These are phyloP conservation scores for Idaea biselata DNA, from an alignment of 2,888 invertebrate genomes.

Conservation along the genomic window DNA sequence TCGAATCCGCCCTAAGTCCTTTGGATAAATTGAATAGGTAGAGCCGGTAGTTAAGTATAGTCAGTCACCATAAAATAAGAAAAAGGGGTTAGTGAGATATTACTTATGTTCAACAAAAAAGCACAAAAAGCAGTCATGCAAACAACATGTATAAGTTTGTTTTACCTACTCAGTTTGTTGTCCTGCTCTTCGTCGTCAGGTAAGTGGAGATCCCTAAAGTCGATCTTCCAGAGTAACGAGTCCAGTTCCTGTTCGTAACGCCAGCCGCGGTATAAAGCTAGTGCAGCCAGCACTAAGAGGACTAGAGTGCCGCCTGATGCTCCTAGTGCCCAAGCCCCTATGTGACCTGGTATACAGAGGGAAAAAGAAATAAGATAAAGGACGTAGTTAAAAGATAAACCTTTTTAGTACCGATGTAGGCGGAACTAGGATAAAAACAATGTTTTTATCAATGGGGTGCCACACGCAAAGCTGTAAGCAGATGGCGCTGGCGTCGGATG, in stretches of 20 bases:
- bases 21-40: not conserved
- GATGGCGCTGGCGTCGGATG: no score
- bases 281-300: conserved; percentile 85
- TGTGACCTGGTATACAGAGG: conserved; percentile 81
- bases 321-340: conserved; percentile 90
- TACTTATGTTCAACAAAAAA: not conserved
- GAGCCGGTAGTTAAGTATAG: not conserved
- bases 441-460: no score
- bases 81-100: not conserved
- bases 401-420: no score
- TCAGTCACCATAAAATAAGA: not conserved
- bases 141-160: conserved; percentile 68
- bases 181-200: conserved; percentile 70
- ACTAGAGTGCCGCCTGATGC: conserved; percentile 88
- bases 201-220: conserved; percentile 92
- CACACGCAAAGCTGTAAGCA: no score
- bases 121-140: conserved; percentile 43
- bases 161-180: conserved; percentile 80
- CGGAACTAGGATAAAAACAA: no score
- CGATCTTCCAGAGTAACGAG: conserved; percentile 95
- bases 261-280: conserved; percentile 94
- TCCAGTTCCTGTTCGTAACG: conserved; percentile 96
- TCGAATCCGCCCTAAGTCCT: no score
- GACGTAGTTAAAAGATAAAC: no score
- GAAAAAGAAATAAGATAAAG: no score